These are phyloP conservation scores for Eupithecia insigniata DNA, from an alignment of 2,888 invertebrate species.

Conservation along the genomic window DNA sequence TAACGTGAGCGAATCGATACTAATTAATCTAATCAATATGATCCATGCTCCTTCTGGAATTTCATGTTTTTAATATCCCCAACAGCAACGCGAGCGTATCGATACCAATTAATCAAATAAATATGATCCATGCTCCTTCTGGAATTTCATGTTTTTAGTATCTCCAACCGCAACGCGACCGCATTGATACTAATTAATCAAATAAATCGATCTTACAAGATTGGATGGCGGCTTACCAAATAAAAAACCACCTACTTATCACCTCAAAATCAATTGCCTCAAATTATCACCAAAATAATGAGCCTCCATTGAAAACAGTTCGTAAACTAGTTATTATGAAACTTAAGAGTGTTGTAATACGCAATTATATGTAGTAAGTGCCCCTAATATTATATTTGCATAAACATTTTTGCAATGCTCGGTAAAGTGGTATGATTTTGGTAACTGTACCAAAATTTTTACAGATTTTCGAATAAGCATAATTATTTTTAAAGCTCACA, in stretches of 20 bases:
- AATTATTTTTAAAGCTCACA: conserved; percentile 30
- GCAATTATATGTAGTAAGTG: conserved; percentile 39
- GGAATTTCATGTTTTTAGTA: not conserved
- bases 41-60: no score
- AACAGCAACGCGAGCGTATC: not conserved
- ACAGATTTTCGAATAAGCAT: conserved; percentile 40
- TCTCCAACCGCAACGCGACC: not conserved
- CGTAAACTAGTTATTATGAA: conserved; percentile 35
- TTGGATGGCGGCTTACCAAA: not conserved
- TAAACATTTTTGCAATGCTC: conserved; percentile 36
- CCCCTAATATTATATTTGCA: conserved; percentile 38
- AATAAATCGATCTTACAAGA: not conserved
- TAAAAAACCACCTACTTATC: not conserved
- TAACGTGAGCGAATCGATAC: no score
- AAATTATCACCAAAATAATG: conserved; percentile 7
- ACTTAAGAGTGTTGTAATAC: conserved; percentile 36
- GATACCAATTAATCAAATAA: not conserved
- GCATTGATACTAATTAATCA: not conserved
- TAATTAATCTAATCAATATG: no score
- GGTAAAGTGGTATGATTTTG: conserved; percentile 9
- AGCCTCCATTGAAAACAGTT: conserved; percentile 1
- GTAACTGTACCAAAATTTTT: conserved; percentile 29
- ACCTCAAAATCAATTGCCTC: not conserved
- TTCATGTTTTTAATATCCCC: not conserved
- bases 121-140: not conserved